phyloP scores from a whole-genome alignment of 2,888 invertebrate species.

The Morpho helenor region DNA sequence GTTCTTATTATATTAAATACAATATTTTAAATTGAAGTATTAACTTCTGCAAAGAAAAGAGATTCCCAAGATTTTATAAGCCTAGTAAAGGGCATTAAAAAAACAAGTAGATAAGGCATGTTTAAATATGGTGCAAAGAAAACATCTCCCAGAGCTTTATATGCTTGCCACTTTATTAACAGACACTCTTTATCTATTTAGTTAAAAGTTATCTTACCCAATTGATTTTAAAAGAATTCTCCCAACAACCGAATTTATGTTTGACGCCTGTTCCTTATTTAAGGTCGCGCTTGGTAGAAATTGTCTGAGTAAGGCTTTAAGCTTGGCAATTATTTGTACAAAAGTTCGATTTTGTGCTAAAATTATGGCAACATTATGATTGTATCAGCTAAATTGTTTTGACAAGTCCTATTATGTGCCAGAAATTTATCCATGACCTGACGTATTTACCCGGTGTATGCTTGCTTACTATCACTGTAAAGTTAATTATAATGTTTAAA shows the following conservation, averaged over 20 bases:
- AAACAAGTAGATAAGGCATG: not conserved
- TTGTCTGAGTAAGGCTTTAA: not conserved
- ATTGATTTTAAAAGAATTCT: too few relatives aligned
- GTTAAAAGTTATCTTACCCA: too few relatives aligned
- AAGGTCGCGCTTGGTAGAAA: not conserved
- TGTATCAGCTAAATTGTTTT: not conserved
- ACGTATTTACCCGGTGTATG: not conserved
- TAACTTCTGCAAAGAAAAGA: too few relatives aligned
- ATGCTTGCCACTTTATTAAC: constrained; percentile 1
- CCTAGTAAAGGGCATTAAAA: too few relatives aligned
- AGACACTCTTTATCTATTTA: not conserved
- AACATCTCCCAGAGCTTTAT: constrained; percentile 5
- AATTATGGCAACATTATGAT: constrained; percentile 2
- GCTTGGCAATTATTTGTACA: constrained; percentile 1
- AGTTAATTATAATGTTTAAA: not conserved
- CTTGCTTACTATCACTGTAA: not conserved
- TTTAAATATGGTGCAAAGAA: not conserved
- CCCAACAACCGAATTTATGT: too few relatives aligned
- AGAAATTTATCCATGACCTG: not conserved
- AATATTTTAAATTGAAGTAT: too few relatives aligned
- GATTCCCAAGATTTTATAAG: too few relatives aligned
- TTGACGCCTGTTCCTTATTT: too few relatives aligned
- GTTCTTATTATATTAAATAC: too few relatives aligned
- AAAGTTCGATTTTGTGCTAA: not conserved
- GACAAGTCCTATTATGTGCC: not conserved